phyloP scores from a whole-genome alignment of 2,797 vertebrate genomes.

The Enteromius treurensis region DNA sequence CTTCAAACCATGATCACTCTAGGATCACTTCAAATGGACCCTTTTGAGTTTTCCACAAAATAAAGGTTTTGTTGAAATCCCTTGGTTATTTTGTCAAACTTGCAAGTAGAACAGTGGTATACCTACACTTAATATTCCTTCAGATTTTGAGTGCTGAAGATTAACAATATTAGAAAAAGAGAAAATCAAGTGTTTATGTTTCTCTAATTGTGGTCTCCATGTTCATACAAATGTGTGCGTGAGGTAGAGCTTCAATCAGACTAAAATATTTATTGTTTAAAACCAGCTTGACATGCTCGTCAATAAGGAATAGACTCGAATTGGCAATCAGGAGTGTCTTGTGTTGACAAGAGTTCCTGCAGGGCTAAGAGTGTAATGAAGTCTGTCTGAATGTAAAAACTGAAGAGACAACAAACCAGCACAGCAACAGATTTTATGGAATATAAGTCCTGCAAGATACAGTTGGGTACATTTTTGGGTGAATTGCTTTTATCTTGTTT shows the following conservation, averaged over 20 bases:
- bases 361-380: constrained; percentile 48
- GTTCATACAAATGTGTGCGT: too few relatives aligned
- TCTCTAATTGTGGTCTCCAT: too few relatives aligned
- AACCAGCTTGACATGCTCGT: background rate
- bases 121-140: too few relatives aligned
- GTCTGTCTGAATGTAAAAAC: constrained; percentile 20
- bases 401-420: background rate
- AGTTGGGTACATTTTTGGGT: background rate
- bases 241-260: background rate
- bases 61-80: too few relatives aligned
- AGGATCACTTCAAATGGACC: too few relatives aligned
- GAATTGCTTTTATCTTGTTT: background rate
- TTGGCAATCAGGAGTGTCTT: constrained; percentile 51
- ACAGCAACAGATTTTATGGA: background rate
- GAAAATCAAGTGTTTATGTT: too few relatives aligned
- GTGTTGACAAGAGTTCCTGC: constrained; percentile 55
- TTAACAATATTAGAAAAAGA: too few relatives aligned
- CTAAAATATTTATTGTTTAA: background rate
- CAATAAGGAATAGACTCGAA: constrained; percentile 44
- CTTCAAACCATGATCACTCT: too few relatives aligned
- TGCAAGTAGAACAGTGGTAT: too few relatives aligned
- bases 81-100: too few relatives aligned
- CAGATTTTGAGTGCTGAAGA: too few relatives aligned
- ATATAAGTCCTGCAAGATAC: background rate
- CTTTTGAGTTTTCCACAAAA: too few relatives aligned